A percentile compares a stretch with the other conserved stretches of the same genome.
Conservation (phyloP, 2,888 invertebrate genomes). For the Polydrusus pterygomalis region DNA sequence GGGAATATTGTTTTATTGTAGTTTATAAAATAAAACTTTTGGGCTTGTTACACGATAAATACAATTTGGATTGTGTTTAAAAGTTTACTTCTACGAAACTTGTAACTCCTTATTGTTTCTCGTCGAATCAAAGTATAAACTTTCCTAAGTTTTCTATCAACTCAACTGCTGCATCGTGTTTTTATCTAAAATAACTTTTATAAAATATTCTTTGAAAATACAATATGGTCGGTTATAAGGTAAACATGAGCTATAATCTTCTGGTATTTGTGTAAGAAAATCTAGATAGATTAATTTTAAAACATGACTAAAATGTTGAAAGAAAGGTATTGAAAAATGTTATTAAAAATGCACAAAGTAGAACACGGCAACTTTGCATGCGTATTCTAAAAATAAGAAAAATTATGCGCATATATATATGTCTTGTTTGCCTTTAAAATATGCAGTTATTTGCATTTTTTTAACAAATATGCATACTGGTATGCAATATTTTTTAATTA, state of each 20-base stretch:
- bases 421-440: no score
- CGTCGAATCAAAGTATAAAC: neutral
- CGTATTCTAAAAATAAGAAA: no score
- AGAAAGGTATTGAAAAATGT: no score
- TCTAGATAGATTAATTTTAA: no score
- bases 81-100: neutral
- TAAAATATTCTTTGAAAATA: constrained; percentile 5
- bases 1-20: neutral
- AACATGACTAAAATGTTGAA: no score
- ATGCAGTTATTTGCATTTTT: no score
- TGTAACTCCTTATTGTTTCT: constrained; percentile 1
- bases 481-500: no score
- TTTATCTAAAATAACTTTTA: neutral
- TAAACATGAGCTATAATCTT: neutral
- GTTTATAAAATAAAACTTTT: neutral
- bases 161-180: neutral
- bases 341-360: no score
- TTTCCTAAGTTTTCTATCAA: neutral
- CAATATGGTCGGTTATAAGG: neutral
- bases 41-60: neutral
- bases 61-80: neutral
- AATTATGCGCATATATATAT: no score
- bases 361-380: no score
- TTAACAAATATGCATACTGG: no score
- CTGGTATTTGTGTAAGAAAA: no score